These are phyloP conservation scores for Xiphophorus maculatus DNA, from an alignment of 2,113 vertebrate genomes.

Conservation along the genomic window DNA sequence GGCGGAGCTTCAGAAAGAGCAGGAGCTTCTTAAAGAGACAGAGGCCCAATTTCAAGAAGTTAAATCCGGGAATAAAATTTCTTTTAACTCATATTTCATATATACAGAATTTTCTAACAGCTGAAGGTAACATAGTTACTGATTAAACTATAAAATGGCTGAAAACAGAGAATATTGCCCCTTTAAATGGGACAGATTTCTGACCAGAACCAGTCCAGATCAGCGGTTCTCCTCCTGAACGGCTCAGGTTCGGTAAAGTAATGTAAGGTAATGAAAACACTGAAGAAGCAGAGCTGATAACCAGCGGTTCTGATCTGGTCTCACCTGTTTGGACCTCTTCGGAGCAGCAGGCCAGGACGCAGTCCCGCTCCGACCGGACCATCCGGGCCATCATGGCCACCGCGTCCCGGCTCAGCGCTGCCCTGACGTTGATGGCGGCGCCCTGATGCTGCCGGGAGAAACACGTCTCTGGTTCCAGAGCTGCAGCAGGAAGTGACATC, in stretches of 20 bases:
- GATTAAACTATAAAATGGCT: too few relatives aligned
- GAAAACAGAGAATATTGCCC: too few relatives aligned
- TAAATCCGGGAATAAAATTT: too few relatives aligned
- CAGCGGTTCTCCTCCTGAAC: neutral
- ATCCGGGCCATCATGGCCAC: slow-evolving; percentile 43
- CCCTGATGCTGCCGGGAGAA: slow-evolving; percentile 75
- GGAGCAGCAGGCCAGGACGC: slow-evolving; percentile 79
- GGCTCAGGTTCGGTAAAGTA: neutral
- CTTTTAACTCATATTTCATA: too few relatives aligned
- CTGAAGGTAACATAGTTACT: too few relatives aligned
- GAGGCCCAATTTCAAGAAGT: too few relatives aligned
- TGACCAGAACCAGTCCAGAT: neutral
- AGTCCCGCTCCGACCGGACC: slow-evolving; percentile 68
- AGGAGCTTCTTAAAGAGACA: too few relatives aligned
- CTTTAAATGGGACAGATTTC: too few relatives aligned
- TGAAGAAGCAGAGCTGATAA: too few relatives aligned
- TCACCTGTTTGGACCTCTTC: slow-evolving; percentile 73
- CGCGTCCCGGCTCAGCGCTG: slow-evolving; percentile 33
- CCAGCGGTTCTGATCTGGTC: neutral
- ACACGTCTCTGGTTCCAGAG: slow-evolving; percentile 67
- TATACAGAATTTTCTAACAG: too few relatives aligned
- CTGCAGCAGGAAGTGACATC: slow-evolving; percentile 20
- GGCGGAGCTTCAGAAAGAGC: too few relatives aligned
- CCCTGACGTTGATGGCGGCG: slow-evolving; percentile 58
- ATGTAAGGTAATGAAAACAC: too few relatives aligned